Conservation (phyloP, 2,888 invertebrate species). For the Tuta absoluta region DNA sequence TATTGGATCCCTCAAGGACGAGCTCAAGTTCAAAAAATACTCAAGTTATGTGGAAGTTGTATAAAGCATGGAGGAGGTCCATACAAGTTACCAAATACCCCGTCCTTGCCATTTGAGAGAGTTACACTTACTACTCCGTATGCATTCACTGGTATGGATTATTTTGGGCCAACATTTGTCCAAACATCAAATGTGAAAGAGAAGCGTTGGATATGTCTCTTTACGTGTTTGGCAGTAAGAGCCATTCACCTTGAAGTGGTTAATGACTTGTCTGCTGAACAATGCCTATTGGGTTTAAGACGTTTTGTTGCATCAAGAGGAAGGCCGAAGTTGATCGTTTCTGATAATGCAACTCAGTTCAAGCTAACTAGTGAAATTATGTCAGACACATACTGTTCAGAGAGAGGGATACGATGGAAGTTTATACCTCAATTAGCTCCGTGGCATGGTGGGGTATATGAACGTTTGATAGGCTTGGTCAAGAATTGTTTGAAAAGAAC, state of each 20-base stretch:
- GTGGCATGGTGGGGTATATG: slow-evolving; percentile 35
- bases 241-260: slow-evolving; percentile 40
- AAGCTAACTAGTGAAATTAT: slow-evolving; percentile 34
- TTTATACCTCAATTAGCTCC: slow-evolving; percentile 34
- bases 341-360: slow-evolving; percentile 34
- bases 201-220: slow-evolving; percentile 35
- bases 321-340: slow-evolving; percentile 7
- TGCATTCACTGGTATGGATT: slow-evolving; percentile 35
- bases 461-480: slow-evolving; percentile 32
- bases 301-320: slow-evolving; percentile 31
- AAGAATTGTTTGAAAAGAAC: slow-evolving; percentile 30
- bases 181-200: slow-evolving; percentile 13
- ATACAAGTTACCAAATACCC: slow-evolving; percentile 35
- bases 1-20: slow-evolving; percentile 37
- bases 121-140: slow-evolving; percentile 34
- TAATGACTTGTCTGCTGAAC: slow-evolving; percentile 36
- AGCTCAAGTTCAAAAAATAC: slow-evolving; percentile 29
- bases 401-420: slow-evolving; percentile 28
- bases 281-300: slow-evolving; percentile 36
- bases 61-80: slow-evolving; percentile 39
- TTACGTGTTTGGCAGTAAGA: slow-evolving; percentile 37
- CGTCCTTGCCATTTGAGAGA: slow-evolving; percentile 38
- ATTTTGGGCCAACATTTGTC: slow-evolving; percentile 33
- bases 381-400: slow-evolving; percentile 1
- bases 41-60: slow-evolving; percentile 33